Evolutionary conservation across 2,888 invertebrate species (phyloP).

Genomic region (Antitype chi): DNA sequence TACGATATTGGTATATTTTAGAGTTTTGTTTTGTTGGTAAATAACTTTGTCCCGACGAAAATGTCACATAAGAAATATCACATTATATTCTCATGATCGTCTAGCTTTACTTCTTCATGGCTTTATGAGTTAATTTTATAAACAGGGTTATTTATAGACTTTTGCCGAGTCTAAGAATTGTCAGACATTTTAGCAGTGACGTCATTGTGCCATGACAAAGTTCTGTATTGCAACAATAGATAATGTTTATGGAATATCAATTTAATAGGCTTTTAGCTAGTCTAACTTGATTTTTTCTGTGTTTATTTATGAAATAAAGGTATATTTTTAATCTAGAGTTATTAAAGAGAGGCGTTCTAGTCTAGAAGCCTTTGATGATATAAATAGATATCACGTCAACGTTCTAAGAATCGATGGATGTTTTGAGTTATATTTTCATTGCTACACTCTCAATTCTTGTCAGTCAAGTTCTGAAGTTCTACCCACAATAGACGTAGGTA

Average conservation of each 20-base stretch:
- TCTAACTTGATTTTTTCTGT: neutral
- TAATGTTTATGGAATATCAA: constrained; percentile 5
- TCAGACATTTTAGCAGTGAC: constrained; percentile 51
- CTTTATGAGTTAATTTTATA: constrained; percentile 14
- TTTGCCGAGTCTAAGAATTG: constrained; percentile 35
- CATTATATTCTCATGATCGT: constrained; percentile 19
- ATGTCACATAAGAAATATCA: constrained; percentile 52
- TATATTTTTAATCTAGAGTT: neutral
- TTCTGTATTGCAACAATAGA: constrained; percentile 30
- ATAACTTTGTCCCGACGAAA: constrained; percentile 72
- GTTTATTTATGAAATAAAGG: neutral
- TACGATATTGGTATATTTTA: constrained; percentile 78
- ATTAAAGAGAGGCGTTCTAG: neutral
- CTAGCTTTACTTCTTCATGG: constrained; percentile 15
- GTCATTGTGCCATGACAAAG: constrained; percentile 58
- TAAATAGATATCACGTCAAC: neutral
- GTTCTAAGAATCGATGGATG: neutral
- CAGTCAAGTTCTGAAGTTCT: neutral
- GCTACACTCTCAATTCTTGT: neutral
- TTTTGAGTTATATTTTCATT: neutral
- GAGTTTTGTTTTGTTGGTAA: constrained; percentile 82
- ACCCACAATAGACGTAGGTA: too few species aligned
- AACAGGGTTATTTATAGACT: constrained; percentile 51
- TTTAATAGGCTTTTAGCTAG: neutral
- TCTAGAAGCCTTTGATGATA: neutral